Conservation (phyloP, 2,888 invertebrate species). For the Tetragonisca angustula region DNA sequence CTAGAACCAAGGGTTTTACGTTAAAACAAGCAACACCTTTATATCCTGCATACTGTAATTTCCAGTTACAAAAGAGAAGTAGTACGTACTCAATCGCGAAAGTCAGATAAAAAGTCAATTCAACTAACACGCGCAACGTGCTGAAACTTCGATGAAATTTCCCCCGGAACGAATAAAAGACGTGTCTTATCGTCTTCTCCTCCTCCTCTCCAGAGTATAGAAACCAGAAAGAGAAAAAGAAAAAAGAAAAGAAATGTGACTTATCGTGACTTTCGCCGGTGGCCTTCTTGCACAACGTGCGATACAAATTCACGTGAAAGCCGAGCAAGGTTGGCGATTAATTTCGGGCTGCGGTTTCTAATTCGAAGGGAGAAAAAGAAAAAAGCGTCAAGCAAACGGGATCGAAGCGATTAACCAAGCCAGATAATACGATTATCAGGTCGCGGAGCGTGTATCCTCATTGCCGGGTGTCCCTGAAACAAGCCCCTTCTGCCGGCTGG, state of each 20-base stretch:
- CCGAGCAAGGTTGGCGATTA: neutral
- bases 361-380: neutral
- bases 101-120: too few relatives aligned
- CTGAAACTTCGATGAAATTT: too few relatives aligned
- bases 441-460: constrained; percentile 26
- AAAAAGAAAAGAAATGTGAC: neutral
- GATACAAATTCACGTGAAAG: neutral
- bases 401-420: constrained; percentile 31
- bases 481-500: constrained; percentile 40
- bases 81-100: too few relatives aligned
- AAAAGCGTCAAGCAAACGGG: neutral
- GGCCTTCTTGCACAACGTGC: neutral
- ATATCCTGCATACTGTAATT: too few relatives aligned
- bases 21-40: too few relatives aligned
- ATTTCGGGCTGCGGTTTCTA: neutral
- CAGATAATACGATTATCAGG: constrained; percentile 27
- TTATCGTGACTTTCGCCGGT: neutral
- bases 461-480: constrained; percentile 30
- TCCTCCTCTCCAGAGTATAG: too few relatives aligned
- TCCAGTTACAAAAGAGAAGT: too few relatives aligned
- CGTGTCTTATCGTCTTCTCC: too few relatives aligned
- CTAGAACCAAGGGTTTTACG: too few relatives aligned
- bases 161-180: too few relatives aligned
- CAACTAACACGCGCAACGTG: too few relatives aligned
- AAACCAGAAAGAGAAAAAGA: too few relatives aligned